Evolutionary conservation across 2,888 invertebrate genomes (phyloP).

Genomic region (Gari tellinella): DNA sequence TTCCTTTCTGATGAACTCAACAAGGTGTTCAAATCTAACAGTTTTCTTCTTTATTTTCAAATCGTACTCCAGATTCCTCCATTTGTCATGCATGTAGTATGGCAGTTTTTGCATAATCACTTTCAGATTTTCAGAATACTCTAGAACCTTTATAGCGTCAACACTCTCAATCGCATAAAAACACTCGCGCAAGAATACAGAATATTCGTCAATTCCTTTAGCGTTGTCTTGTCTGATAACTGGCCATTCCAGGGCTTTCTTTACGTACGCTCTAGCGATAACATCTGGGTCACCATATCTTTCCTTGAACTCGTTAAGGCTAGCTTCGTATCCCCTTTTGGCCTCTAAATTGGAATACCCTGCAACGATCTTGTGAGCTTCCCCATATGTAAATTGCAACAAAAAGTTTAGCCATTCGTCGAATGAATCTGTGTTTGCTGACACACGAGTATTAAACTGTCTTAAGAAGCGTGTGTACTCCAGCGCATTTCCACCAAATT

Average conservation of each 20-base stretch:
- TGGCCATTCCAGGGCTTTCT: slow-evolving; percentile 29
- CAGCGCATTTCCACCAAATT: slow-evolving; percentile 34
- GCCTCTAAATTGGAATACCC: slow-evolving; percentile 32
- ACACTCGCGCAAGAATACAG: slow-evolving; percentile 40
- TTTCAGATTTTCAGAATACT: slow-evolving; percentile 47
- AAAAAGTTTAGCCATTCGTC: slow-evolving; percentile 36
- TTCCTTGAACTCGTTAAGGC: slow-evolving; percentile 11
- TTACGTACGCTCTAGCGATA: slow-evolving; percentile 24
- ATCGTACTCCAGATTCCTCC: slow-evolving; percentile 36
- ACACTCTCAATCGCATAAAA: slow-evolving; percentile 27
- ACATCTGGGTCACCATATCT: slow-evolving; percentile 36
- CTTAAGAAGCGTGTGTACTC: slow-evolving; percentile 32
- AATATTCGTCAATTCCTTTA: slow-evolving; percentile 31
- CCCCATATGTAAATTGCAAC: slow-evolving; percentile 27
- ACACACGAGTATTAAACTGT: slow-evolving; percentile 32
- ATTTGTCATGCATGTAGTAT: slow-evolving; percentile 38
- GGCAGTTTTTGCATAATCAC: slow-evolving; percentile 34
- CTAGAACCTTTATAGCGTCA: slow-evolving; percentile 22
- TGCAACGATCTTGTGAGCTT: slow-evolving; percentile 29
- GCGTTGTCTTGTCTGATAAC: slow-evolving; percentile 22
- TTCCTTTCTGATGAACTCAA: slow-evolving; percentile 30
- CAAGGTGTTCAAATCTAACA: slow-evolving; percentile 25
- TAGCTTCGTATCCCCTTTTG: slow-evolving; percentile 2
- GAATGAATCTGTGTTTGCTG: slow-evolving; percentile 27
- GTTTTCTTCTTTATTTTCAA: neutral